Evolutionary conservation across 2,113 vertebrate species (phyloP).

Genomic region (Neodon shergylaensis): DNA sequence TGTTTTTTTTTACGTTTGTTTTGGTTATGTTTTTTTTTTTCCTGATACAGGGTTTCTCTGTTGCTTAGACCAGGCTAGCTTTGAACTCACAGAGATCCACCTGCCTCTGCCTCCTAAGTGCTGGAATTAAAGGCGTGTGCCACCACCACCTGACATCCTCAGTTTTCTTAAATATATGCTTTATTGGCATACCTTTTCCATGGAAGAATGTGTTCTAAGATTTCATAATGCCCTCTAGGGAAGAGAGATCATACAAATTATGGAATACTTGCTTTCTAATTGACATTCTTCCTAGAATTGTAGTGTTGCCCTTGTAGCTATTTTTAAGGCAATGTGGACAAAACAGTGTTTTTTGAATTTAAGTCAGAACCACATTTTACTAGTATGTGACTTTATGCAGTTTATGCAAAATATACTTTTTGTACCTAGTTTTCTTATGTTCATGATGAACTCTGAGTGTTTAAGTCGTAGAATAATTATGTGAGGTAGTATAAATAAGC

Average conservation of each 20-base stretch:
- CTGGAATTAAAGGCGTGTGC: too few species aligned
- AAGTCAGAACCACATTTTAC: not conserved
- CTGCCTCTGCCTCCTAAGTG: too few species aligned
- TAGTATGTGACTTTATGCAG: not conserved
- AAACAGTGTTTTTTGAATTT: not conserved
- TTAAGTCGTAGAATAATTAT: not conserved
- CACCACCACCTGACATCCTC: too few species aligned
- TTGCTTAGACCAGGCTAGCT: too few species aligned
- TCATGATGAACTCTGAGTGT: not conserved
- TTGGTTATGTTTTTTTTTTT: too few species aligned
- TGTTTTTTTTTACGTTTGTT: too few species aligned
- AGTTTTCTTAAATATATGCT: not conserved
- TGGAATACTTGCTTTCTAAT: not conserved
- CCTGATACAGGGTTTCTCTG: too few species aligned
- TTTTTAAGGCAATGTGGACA: conserved; percentile 29
- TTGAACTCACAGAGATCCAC: too few species aligned
- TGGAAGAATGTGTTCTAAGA: not conserved
- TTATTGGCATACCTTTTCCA: not conserved
- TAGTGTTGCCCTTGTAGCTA: not conserved
- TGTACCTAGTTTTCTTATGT: conserved; percentile 14
- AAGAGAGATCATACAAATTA: conserved; percentile 24
- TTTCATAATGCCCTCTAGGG: not conserved
- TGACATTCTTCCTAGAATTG: conserved; percentile 22
- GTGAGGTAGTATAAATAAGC: not conserved
- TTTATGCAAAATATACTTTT: not conserved